Evolutionary conservation across 1,140 invertebrate genomes (phyloP).

Genomic region (Coptotermes formosanus): DNA sequence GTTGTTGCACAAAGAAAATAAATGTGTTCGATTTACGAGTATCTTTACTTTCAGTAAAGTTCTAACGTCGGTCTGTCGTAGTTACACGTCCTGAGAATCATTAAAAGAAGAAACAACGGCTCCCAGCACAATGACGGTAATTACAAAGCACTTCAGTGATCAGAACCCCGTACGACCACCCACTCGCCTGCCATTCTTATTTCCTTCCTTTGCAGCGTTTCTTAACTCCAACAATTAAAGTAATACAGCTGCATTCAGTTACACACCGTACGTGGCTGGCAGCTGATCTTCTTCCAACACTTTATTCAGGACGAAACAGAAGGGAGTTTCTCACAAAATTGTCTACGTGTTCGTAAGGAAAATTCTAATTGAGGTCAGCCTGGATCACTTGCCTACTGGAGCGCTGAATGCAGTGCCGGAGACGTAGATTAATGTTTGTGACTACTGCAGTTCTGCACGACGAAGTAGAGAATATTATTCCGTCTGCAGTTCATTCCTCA

Average conservation of each 20-base stretch:
- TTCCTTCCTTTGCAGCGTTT: neutral
- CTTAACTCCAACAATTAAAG: neutral
- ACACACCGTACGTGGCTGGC: neutral
- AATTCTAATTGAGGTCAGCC: neutral
- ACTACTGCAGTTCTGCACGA: no score
- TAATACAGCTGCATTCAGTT: neutral
- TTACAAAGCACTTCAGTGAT: slow-evolving; percentile 8
- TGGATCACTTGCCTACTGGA: neutral
- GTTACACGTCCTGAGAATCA: neutral
- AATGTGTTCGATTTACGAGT: no score
- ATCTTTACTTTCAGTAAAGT: no score
- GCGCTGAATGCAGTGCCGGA: neutral
- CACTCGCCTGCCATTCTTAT: neutral
- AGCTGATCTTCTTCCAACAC: neutral
- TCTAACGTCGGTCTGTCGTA: neutral
- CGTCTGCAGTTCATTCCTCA: no score
- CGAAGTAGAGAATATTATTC: no score
- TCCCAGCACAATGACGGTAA: neutral
- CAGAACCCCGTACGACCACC: neutral
- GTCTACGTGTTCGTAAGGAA: neutral
- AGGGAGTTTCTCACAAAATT: neutral
- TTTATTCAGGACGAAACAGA: neutral
- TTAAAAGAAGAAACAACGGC: neutral
- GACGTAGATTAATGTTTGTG: neutral
- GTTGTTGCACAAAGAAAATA: no score